phyloP scores from a whole-genome alignment of 2,888 invertebrate genomes.

The Steinernema carpocapsae region DNA sequence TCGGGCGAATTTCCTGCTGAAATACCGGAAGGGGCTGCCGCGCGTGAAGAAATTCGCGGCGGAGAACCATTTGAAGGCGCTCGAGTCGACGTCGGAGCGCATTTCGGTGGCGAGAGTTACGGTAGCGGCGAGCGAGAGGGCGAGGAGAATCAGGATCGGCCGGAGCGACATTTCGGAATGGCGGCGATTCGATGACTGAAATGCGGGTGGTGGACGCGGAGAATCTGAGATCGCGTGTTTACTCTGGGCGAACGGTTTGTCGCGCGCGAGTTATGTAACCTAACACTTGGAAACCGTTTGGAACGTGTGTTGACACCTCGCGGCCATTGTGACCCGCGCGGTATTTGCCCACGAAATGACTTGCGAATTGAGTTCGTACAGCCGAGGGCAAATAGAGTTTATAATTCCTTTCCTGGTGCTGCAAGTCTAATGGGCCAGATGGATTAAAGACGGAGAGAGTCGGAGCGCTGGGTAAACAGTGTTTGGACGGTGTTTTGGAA shows the following conservation, averaged over 20 bases:
- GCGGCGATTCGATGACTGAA: neutral
- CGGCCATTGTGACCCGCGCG: slow-evolving; percentile 7
- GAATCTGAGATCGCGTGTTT: neutral
- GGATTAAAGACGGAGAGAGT: no score
- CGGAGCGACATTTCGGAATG: slow-evolving; percentile 9
- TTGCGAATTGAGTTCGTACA: slow-evolving; percentile 27
- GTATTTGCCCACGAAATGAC: slow-evolving; percentile 12
- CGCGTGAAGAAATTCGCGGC: slow-evolving; percentile 21
- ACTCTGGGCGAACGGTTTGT: slow-evolving; percentile 17
- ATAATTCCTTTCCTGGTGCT: neutral
- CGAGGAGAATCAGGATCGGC: neutral
- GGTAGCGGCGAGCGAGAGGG: neutral
- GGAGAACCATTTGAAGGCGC: neutral
- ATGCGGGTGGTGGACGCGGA: neutral
- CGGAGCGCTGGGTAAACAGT: neutral
- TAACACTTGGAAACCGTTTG: slow-evolving; percentile 19
- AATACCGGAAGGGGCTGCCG: slow-evolving; percentile 9
- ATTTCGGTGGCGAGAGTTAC: neutral
- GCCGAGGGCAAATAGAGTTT: slow-evolving; percentile 17
- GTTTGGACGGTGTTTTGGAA: neutral
- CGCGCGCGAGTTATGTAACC: slow-evolving; percentile 25
- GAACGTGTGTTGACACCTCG: slow-evolving; percentile 31
- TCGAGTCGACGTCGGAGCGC: neutral
- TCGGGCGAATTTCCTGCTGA: slow-evolving; percentile 16
- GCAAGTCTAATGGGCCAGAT: neutral